phyloP scores from a whole-genome alignment of 1,140 invertebrate species.

The Lepidurus packardi region DNA sequence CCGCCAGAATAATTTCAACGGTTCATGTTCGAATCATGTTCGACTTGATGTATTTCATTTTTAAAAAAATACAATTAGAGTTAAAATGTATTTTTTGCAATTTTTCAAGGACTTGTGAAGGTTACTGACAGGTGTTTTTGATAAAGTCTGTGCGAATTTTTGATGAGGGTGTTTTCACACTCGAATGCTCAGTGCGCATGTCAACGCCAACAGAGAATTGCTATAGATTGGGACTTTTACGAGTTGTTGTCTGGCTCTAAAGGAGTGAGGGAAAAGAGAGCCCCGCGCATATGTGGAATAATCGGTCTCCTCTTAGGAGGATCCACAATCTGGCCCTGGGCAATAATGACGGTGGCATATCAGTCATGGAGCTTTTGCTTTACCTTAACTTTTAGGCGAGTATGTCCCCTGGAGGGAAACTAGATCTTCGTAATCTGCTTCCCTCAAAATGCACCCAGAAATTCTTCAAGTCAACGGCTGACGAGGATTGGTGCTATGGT shows the following conservation, averaged over 20 bases:
- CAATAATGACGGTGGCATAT: conserved; percentile 8
- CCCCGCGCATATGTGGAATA: neutral
- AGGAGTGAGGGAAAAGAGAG: neutral
- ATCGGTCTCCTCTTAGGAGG: neutral
- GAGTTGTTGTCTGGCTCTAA: neutral
- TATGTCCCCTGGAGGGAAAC: neutral
- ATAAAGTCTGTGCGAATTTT: neutral
- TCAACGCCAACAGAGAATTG: neutral
- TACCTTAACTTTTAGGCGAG: neutral
- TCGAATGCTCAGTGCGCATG: neutral
- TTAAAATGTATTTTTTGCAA: neutral
- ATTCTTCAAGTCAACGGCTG: neutral
- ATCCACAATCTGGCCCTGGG: neutral
- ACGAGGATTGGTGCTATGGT: neutral
- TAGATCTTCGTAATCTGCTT: neutral
- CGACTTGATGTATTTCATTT: neutral
- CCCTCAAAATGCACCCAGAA: neutral
- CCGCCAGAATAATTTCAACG: neutral
- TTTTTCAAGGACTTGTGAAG: too few relatives aligned
- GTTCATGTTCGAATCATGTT: neutral
- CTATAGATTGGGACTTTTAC: conserved; percentile 2
- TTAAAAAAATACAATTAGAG: neutral
- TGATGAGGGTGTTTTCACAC: neutral
- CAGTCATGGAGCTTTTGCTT: conserved; percentile 1
- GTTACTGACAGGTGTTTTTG: neutral